Percentiles rank a stretch among this genome's conserved stretches.
Evolutionary conservation across 2,113 vertebrate species (phyloP).

Genomic region (Panthera uncia): DNA sequence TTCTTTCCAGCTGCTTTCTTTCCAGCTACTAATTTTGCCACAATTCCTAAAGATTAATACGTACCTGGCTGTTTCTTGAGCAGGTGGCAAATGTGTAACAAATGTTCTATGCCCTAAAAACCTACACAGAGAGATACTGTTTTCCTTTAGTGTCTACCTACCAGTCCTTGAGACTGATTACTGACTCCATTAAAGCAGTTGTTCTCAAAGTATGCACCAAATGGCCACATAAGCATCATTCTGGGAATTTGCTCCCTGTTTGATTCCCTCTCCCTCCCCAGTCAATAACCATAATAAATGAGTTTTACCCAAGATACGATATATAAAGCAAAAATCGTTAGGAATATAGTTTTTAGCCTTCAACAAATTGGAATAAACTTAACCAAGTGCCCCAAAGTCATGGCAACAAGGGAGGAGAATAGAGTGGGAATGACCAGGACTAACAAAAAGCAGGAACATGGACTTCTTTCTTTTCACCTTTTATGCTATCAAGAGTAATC

Average conservation of each 20-base stretch:
- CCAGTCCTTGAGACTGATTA: background rate
- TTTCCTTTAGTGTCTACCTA: background rate
- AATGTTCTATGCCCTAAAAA: background rate
- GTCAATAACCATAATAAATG: background rate
- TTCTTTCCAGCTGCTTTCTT: background rate
- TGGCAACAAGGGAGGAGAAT: background rate
- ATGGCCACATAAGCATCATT: background rate
- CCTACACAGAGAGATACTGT: background rate
- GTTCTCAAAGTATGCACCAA: background rate
- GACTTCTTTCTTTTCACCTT: background rate
- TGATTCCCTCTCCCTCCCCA: background rate
- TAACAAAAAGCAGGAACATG: background rate
- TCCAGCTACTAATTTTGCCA: background rate
- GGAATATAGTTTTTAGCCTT: background rate
- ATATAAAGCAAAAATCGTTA: background rate
- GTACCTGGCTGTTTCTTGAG: background rate
- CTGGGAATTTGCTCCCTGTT: background rate
- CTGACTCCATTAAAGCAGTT: background rate
- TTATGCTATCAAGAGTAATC: background rate
- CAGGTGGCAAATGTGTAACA: background rate
- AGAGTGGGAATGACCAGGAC: background rate
- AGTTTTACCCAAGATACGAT: background rate
- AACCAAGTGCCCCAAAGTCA: background rate
- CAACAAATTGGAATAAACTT: background rate
- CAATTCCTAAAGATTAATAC: background rate